Base-by-base conservation (phyloP, 1,140 invertebrate species). In the Trinorchestia longiramus region DNA sequence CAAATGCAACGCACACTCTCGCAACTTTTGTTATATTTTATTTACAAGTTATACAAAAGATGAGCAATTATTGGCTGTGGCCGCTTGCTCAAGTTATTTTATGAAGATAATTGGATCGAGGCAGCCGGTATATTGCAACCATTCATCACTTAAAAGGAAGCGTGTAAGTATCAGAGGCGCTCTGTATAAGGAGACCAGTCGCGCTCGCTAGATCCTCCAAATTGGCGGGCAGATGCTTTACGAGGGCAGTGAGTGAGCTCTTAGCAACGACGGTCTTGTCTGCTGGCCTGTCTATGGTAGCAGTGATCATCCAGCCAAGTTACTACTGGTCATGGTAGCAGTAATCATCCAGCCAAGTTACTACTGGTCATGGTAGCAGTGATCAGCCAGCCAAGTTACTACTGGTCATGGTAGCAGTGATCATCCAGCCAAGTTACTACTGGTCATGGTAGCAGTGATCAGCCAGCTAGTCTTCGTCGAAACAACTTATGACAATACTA, bases 81-180 rank as follows among this genome's bases (percentile, higher is more conserved):
- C 41, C 88, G 28, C 15, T 94, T 47, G 92, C 41, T 47, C 92
- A 47, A 94, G 92, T 45, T 94, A 45, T 94, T 94, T 94, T 45
- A 47, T 94, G 36, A 43, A 45, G 92, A 94, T 94, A 94, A 94
- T 94, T 94, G 92, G 36, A 47, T 40, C 92, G 43, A 45, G 44
- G 43, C 41, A 11, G 43, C 43, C 43, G 43, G 44, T 47, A 94
- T 94, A 45, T 45, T 43, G 92, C 92, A 94, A 45, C 92, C 92
- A 45, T 94, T 94, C 43, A 43, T 94, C 43, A 47, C 92, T 47
- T 94, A 94, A 94, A 94, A 94, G 43, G 43, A 94, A 45, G 92
- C 43, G 92, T 94, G 92, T 47, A 94, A 45, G 44, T 45, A 94
- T 45, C 43, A 44, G 43, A 94, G 92, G 41, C 3, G 44, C 1